Base-by-base conservation (phyloP, 2,113 vertebrate genomes). In the Eurystomus gularis region DNA sequence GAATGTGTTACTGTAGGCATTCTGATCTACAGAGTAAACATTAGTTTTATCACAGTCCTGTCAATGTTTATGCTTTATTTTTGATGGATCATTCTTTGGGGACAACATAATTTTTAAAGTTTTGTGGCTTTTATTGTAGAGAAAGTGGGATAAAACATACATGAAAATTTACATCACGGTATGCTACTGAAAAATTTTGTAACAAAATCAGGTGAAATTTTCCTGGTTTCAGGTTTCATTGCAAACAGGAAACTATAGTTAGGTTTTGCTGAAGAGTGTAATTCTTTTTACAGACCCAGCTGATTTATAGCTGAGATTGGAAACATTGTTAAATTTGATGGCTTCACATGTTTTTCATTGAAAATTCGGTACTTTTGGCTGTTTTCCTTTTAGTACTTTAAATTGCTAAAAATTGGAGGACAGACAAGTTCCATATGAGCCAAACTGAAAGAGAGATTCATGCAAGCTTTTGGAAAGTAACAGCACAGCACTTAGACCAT, bases 321-420 rank as follows among this genome's bases (percentile, higher is more conserved):
- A 70, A 94, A 55, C 57, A 76, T 6, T 46, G 28, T 81, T 90
- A 78, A 75, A 51, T 16, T 89, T 72, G 33, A 91, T 58, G 33
- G 42, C 11, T 89, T 93, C 48, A 46, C 16, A 37, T 78, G 68
- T 88, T 95, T 93, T 91, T 85, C 9, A 51, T 60, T 92, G 75
- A 87, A 88, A 92, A 83, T 75, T 48, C 64, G 57, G 85, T 93
- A 54, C 23, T 69, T 96, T 82, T 81, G 44, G 19, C 76, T 92
- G 21, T 71, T 93, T 92, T 81, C 5, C 19, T 92, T 68, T 92
- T 42, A 62, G 77, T 77, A 64, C 33, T 94, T 94, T 60, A 88
- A 86, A 79, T 17, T 79, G 48, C 39, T 82, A 72, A 82, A 88
- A 94, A 49, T 60, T 68, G 60, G 49, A 88, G 42, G n/a, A 51